Percentiles rank a stretch among this genome's conserved stretches.
Conservation (phyloP, 2,888 invertebrate species). For the Cinara cedri region DNA sequence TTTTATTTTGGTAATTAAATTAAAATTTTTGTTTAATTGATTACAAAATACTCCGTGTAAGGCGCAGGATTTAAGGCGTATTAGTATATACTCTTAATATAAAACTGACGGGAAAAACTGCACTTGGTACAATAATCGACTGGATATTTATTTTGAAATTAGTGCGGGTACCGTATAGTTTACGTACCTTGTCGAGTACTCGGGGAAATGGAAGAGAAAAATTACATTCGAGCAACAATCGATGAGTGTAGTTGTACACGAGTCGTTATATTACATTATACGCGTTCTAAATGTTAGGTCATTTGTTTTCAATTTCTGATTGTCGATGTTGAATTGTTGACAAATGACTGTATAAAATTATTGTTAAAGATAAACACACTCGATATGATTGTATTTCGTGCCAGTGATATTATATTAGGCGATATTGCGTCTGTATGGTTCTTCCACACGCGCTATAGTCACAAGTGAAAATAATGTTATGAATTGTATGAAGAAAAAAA, state of each 20-base stretch:
- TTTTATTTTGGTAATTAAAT: too few relatives aligned
- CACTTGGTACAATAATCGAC: too few relatives aligned
- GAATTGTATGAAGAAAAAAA: not conserved
- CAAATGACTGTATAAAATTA: not conserved
- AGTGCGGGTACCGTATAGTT: too few relatives aligned
- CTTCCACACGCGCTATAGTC: not conserved
- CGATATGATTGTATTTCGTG: not conserved
- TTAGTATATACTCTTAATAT: too few relatives aligned
- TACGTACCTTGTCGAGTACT: not conserved
- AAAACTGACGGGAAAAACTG: too few relatives aligned
- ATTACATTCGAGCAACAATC: not conserved
- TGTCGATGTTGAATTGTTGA: constrained; percentile 3
- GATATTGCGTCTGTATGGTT: not conserved
- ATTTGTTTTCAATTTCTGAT: constrained; percentile 34
- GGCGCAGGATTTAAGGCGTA: too few relatives aligned
- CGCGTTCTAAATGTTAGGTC: constrained; percentile 14
- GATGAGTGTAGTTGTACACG: too few relatives aligned
- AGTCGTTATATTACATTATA: not conserved
- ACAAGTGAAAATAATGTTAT: constrained; percentile 12
- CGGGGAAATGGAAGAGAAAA: constrained; percentile 4
- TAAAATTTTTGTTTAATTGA: too few relatives aligned
- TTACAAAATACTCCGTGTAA: too few relatives aligned
- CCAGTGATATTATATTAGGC: not conserved
- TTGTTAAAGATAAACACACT: constrained; percentile 3
- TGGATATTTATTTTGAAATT: not conserved